These are phyloP conservation scores for Eulemur coronatus DNA, from an alignment of 2,797 vertebrate genomes.

Conservation along the genomic window DNA sequence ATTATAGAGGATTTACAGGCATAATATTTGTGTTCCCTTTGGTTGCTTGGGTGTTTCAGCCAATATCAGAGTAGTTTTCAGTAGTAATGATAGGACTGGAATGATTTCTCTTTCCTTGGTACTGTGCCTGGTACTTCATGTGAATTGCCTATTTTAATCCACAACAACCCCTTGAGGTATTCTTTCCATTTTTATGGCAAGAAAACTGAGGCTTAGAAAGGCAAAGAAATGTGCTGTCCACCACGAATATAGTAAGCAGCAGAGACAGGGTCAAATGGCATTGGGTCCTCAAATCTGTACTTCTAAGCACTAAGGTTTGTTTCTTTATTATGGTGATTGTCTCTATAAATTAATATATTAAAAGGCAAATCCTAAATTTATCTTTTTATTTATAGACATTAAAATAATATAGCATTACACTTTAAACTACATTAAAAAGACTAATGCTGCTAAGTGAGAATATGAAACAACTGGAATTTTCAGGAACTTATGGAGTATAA, in stretches of 20 bases:
- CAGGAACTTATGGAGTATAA: neutral
- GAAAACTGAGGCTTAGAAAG: neutral
- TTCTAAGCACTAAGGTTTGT: neutral
- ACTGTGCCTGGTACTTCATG: neutral
- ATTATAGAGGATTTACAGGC: neutral
- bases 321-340: neutral
- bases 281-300: neutral
- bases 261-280: neutral
- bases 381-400: neutral
- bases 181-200: neutral
- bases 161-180: neutral
- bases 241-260: neutral
- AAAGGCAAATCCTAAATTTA: neutral
- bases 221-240: neutral
- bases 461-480: slow-evolving; percentile 4
- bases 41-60: neutral
- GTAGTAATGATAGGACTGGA: neutral
- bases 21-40: neutral
- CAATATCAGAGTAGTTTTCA: neutral
- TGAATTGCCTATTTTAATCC: neutral
- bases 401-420: neutral
- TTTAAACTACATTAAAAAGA: neutral
- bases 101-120: neutral
- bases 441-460: neutral
- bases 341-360: neutral